Evolutionary conservation across 2,113 vertebrate species (phyloP).

Genomic region (Origma solitaria): DNA sequence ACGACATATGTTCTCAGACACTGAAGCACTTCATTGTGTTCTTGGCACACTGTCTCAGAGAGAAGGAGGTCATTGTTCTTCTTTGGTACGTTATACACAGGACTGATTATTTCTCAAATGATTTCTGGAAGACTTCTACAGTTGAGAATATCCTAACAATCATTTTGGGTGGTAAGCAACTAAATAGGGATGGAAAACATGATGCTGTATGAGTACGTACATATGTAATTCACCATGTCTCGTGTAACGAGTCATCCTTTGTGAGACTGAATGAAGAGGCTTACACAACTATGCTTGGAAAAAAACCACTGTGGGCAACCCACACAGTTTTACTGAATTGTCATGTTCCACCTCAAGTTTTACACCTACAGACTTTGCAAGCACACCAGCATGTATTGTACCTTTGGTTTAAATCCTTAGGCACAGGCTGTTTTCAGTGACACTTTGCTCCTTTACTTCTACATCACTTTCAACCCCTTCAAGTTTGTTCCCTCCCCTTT

Average conservation of each 20-base stretch:
- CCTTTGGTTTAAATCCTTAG: neutral
- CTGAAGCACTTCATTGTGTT: constrained; percentile 6
- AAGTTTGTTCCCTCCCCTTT: neutral
- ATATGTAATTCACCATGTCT: neutral
- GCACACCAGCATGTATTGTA: fast-evolving
- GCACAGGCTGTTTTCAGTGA: neutral
- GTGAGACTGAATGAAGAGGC: neutral
- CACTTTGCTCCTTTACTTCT: neutral
- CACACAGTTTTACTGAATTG: neutral
- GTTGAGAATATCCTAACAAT: constrained; percentile 6
- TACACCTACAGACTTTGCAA: neutral
- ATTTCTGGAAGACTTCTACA: constrained; percentile 26
- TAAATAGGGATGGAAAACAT: constrained; percentile 29
- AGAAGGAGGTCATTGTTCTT: constrained; percentile 5
- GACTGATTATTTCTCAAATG: neutral
- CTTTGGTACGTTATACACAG: neutral
- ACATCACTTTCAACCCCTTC: neutral
- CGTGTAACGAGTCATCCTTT: neutral
- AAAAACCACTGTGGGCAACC: neutral
- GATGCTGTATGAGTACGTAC: neutral
- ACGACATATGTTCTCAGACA: constrained; percentile 25
- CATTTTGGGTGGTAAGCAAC: constrained; percentile 12
- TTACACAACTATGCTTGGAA: neutral
- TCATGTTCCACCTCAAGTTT: neutral
- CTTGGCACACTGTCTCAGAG: neutral